A percentile compares a stretch with the other conserved stretches of the same genome.
Evolutionary conservation across 2,113 vertebrate species (phyloP).

Genomic region (Alectura lathami): DNA sequence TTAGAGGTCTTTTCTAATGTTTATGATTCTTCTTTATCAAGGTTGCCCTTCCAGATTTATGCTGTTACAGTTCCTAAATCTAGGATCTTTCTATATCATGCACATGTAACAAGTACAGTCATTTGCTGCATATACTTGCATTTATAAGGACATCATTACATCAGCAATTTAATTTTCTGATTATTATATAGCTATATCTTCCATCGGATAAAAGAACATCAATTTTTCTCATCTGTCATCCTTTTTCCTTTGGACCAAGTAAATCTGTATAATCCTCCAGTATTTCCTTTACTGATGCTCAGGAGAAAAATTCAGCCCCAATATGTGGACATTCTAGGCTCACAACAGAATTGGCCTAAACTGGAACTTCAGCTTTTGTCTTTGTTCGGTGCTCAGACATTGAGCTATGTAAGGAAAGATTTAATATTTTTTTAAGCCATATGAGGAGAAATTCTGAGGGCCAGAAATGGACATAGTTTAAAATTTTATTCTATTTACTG

Average conservation of each 20-base stretch:
- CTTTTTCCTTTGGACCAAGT: background rate
- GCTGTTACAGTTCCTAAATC: background rate
- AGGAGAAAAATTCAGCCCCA: background rate
- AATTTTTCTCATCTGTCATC: background rate
- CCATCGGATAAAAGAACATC: background rate
- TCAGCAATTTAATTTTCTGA: background rate
- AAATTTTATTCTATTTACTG: background rate
- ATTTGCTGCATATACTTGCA: background rate
- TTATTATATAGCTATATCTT: background rate
- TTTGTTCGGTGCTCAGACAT: background rate
- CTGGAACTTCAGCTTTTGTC: background rate
- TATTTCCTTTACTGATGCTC: background rate
- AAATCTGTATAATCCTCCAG: background rate
- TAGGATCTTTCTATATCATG: background rate
- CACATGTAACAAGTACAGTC: background rate
- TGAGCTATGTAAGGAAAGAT: accelerated
- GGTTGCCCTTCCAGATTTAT: background rate
- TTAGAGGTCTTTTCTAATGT: too few relatives aligned
- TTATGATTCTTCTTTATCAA: background rate
- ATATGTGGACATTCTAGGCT: background rate
- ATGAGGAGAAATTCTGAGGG: background rate
- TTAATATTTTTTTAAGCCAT: background rate
- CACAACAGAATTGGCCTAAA: background rate
- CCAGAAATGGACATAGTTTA: background rate
- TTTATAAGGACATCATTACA: background rate